Conservation (phyloP, 2,888 invertebrate genomes). For the Thecophora atra region DNA sequence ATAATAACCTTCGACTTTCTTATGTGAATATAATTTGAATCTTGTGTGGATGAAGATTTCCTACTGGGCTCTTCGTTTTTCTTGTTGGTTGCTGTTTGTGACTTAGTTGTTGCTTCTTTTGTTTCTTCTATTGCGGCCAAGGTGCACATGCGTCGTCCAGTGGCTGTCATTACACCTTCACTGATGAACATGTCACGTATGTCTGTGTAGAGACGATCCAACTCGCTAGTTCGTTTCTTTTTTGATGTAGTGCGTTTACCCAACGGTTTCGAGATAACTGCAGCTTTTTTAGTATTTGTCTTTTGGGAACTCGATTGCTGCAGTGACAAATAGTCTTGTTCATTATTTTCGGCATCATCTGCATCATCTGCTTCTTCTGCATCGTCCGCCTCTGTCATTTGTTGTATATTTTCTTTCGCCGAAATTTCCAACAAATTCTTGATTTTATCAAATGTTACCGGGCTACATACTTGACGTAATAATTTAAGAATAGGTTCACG, state of each 20-base stretch:
- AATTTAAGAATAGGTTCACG: constrained; percentile 49
- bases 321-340: constrained; percentile 5
- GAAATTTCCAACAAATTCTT: constrained; percentile 49
- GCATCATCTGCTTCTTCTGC: constrained; percentile 3
- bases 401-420: constrained; percentile 19
- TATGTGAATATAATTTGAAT: constrained; percentile 24
- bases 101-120: constrained; percentile 41
- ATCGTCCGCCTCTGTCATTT: constrained; percentile 10
- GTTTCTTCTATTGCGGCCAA: constrained; percentile 60
- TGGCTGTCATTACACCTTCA: constrained; percentile 70
- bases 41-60: not conserved
- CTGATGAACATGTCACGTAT: constrained; percentile 74
- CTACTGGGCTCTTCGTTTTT: not conserved
- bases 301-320: not conserved
- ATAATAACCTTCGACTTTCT: constrained; percentile 44
- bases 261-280: constrained; percentile 1
- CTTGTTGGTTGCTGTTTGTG: not conserved
- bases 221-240: constrained; percentile 61
- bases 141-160: constrained; percentile 71
- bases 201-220: constrained; percentile 73
- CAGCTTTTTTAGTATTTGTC: not conserved
- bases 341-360: not conserved
- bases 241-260: constrained; percentile 18
- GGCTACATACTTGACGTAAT: constrained; percentile 52
- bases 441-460: constrained; percentile 51